phyloP scores from a whole-genome alignment of 2,113 vertebrate species.

The Apodemus speciosus region DNA sequence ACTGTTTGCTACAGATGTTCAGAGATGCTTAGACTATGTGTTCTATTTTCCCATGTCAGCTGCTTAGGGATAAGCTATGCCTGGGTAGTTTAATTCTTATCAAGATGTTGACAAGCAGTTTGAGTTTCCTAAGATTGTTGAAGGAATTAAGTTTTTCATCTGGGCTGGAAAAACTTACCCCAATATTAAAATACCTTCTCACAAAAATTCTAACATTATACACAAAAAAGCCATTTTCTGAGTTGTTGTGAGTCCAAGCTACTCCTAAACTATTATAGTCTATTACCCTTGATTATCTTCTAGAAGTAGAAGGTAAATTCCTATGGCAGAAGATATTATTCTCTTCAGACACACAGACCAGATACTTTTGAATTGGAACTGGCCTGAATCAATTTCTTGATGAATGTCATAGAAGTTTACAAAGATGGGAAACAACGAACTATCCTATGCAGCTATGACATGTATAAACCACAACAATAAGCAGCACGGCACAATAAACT shows the following conservation, averaged over 20 bases:
- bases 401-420: neutral
- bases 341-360: neutral
- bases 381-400: neutral
- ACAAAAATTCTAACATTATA: neutral
- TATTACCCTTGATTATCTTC: neutral
- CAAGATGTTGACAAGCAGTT: conserved; percentile 29
- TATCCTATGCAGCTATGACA: too few relatives aligned
- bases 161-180: neutral
- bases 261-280: neutral
- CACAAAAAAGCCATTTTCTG: neutral
- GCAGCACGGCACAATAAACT: neutral
- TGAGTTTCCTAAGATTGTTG: neutral
- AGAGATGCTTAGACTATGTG: conserved; percentile 69
- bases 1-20: conserved; percentile 79
- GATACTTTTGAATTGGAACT: neutral
- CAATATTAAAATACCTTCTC: neutral
- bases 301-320: neutral
- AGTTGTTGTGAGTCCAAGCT: neutral
- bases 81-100: conserved; percentile 39
- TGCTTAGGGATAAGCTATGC: conserved; percentile 62
- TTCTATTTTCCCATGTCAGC: conserved; percentile 64
- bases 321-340: neutral
- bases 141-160: neutral
- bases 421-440: neutral
- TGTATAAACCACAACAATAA: neutral